Evolutionary conservation across 1,140 invertebrate genomes (phyloP).

Genomic region (honey bee (Apis mellifera)): Amel_HAv3.1 CM009939.2:1997001-1997500

Average conservation of each 20-base stretch:
- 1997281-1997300: slow-evolving; percentile 12
- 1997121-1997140: not conserved
- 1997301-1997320: not conserved
- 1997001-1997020: slow-evolving; percentile 43
- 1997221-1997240: slow-evolving; percentile 37
- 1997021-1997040: slow-evolving; percentile 55
- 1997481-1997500: not conserved
- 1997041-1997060: slow-evolving; percentile 23
- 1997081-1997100: slow-evolving; percentile 58
- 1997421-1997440: no score
- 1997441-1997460: no score
- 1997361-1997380: no score
- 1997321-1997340: not conserved
- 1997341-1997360: not conserved
- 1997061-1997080: slow-evolving; percentile 49
- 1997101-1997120: slow-evolving; percentile 49
- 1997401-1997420: no score
- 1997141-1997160: slow-evolving; percentile 15
- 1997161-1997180: slow-evolving; percentile 19
- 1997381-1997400: no score
- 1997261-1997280: slow-evolving; percentile 28
- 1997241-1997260: slow-evolving; percentile 20
- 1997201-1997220: slow-evolving; percentile 7
- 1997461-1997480: no score
- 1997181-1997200: slow-evolving; percentile 6